Evolutionary conservation across 2,113 vertebrate genomes (phyloP).

Genomic region (Laticauda colubrina): DNA sequence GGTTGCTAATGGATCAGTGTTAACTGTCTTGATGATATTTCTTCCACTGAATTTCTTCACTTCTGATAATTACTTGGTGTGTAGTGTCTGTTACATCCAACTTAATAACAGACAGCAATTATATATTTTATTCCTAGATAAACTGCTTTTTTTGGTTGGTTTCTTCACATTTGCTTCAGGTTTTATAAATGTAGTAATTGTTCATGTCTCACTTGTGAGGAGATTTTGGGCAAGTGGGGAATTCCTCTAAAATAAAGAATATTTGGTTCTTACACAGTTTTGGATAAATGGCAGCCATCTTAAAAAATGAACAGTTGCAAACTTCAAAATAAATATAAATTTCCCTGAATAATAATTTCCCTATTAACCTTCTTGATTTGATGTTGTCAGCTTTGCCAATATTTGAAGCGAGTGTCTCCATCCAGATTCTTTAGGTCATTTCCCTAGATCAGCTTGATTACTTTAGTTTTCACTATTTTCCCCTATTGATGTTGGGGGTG

Average conservation of each 20-base stretch:
- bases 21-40: too few species aligned
- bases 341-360: too few species aligned
- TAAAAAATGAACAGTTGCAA: background rate
- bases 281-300: background rate
- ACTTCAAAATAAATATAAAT: background rate
- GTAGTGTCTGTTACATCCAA: background rate
- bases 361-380: too few species aligned
- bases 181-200: background rate
- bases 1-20: background rate
- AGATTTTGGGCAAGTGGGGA: background rate
- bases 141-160: background rate
- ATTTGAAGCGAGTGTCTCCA: too few species aligned
- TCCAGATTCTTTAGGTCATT: too few species aligned
- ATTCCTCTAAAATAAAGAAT: background rate
- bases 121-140: background rate
- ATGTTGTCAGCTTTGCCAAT: too few species aligned
- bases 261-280: background rate
- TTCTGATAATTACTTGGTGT: background rate
- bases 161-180: background rate
- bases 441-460: too few species aligned
- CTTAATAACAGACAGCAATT: background rate
- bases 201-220: background rate
- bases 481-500: too few species aligned
- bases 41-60: too few species aligned
- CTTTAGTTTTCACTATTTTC: too few species aligned